phyloP scores from a whole-genome alignment of 2,888 invertebrate species.

The Selenia dentaria region DNA sequence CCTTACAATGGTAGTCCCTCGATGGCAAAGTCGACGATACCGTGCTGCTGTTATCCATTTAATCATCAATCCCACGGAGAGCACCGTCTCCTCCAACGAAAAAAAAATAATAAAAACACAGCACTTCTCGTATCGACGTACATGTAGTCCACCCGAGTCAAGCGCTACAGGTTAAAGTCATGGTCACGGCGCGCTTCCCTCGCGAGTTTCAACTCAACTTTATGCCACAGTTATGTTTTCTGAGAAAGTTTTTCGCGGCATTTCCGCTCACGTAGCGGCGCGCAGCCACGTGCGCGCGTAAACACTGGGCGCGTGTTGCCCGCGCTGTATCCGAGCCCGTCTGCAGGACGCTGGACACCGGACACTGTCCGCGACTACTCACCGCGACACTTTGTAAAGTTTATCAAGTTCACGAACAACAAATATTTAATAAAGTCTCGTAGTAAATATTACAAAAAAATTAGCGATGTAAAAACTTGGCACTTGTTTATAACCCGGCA shows the following conservation, averaged over 20 bases:
- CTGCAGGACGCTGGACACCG: slow-evolving; percentile 28
- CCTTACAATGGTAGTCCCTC: slow-evolving; percentile 88
- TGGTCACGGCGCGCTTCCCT: slow-evolving; percentile 59
- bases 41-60: slow-evolving; percentile 83
- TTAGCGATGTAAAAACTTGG: slow-evolving; percentile 54
- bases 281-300: slow-evolving; percentile 77
- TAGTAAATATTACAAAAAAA: slow-evolving; percentile 63
- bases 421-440: slow-evolving; percentile 54
- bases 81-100: slow-evolving; percentile 81
- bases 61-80: slow-evolving; percentile 76
- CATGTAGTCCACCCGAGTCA: slow-evolving; percentile 73
- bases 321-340: slow-evolving; percentile 15
- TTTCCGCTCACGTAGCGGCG: slow-evolving; percentile 68
- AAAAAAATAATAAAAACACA: slow-evolving; percentile 79
- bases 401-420: slow-evolving; percentile 46
- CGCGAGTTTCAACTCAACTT: slow-evolving; percentile 46
- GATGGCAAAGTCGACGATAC: slow-evolving; percentile 83
- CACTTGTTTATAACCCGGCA: slow-evolving; percentile 69
- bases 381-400: slow-evolving; percentile 48
- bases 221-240: slow-evolving; percentile 68
- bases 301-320: slow-evolving; percentile 56
- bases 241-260: slow-evolving; percentile 82
- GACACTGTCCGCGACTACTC: slow-evolving; percentile 33
- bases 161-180: slow-evolving; percentile 74
- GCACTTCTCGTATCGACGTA: slow-evolving; percentile 68